phyloP scores from a whole-genome alignment of 2,113 vertebrate species.

The Neogale vison region DNA sequence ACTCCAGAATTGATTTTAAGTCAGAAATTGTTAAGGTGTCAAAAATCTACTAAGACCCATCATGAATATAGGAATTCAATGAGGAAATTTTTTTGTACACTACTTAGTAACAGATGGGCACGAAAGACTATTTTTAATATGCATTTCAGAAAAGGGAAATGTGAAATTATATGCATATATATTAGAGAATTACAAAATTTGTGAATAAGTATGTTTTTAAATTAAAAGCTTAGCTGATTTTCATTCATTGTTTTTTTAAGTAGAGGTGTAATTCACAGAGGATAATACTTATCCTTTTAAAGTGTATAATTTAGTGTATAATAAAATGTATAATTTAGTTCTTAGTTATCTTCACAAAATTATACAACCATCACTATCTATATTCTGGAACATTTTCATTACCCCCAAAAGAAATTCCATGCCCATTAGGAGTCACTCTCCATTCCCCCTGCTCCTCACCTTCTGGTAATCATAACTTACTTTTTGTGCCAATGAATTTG shows the following conservation, averaged over 20 bases:
- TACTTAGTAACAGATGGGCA: background rate
- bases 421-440: background rate
- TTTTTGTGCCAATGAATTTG: background rate
- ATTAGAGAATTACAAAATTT: background rate
- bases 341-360: background rate
- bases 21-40: background rate
- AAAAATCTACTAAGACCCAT: background rate
- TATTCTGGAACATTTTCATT: background rate
- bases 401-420: background rate
- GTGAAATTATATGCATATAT: background rate
- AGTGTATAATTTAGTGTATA: background rate
- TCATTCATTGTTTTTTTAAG: background rate
- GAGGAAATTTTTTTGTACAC: background rate
- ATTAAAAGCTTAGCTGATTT: background rate
- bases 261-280: background rate
- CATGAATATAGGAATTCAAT: background rate
- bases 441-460: background rate
- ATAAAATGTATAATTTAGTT: background rate
- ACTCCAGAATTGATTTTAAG: background rate
- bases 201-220: background rate
- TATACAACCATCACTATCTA: background rate
- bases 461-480: background rate
- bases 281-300: background rate
- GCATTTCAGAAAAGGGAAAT: background rate
- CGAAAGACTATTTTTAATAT: background rate